Evolutionary conservation across 23 tunicate species (phyloP).

Genomic region (Oikopleura vanhoeffeni): DNA sequence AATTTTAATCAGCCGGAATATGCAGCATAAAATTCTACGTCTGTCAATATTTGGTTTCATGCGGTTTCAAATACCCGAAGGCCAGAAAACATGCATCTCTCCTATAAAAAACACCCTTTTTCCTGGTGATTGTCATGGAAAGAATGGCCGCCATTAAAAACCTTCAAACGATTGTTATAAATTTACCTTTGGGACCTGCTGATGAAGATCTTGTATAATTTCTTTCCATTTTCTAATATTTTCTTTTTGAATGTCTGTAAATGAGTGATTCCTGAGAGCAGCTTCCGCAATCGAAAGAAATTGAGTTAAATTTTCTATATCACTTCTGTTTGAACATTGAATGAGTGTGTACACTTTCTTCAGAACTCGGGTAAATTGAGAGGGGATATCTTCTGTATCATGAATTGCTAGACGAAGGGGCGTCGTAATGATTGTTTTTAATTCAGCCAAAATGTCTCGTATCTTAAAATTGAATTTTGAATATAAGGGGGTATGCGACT

Average conservation of each 20-base stretch:
- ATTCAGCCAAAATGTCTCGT: slow-evolving; percentile 35
- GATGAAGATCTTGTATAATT: not conserved
- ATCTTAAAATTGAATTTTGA: too few relatives aligned
- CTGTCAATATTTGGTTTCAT: too few relatives aligned
- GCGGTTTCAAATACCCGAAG: too few relatives aligned
- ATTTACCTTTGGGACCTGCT: not conserved
- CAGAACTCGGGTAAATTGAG: slow-evolving; percentile 44
- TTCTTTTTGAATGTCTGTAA: not conserved
- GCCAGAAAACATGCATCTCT: too few relatives aligned
- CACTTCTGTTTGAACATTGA: not conserved
- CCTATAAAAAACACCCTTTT: too few relatives aligned
- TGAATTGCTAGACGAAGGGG: slow-evolving; percentile 35
- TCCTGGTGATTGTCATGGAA: too few relatives aligned
- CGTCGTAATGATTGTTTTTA: slow-evolving; percentile 48
- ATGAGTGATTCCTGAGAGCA: not conserved
- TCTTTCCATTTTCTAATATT: not conserved
- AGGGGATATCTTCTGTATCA: slow-evolving; percentile 57
- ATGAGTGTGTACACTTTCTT: slow-evolving; percentile 35
- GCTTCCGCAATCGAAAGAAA: not conserved
- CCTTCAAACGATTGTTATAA: too few relatives aligned
- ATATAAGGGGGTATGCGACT: too few relatives aligned
- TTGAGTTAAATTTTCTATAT: not conserved
- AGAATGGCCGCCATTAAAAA: too few relatives aligned
- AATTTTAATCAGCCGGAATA: too few relatives aligned
- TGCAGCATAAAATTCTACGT: too few relatives aligned